Evolutionary conservation across 2,113 vertebrate genomes (phyloP).

Genomic region (Boulengeromyrus knoepffleri): DNA sequence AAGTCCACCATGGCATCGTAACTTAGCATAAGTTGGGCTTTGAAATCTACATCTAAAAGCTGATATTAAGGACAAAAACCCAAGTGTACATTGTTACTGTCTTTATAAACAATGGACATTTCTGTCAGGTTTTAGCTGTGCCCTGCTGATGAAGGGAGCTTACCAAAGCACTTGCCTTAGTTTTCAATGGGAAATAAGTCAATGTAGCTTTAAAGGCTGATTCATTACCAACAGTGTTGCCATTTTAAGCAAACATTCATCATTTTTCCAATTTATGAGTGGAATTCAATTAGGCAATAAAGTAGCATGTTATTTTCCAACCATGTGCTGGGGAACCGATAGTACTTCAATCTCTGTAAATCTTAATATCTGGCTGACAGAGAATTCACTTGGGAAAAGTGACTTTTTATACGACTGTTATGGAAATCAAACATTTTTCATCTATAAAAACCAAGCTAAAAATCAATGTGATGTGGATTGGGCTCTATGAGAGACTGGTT

Average conservation of each 20-base stretch:
- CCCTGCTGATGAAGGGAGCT: background rate
- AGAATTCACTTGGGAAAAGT: background rate
- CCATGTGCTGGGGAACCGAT: no score
- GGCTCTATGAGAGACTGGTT: background rate
- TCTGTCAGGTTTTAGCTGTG: constrained; percentile 14
- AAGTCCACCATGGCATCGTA: background rate
- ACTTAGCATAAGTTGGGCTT: background rate
- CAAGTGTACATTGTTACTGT: background rate
- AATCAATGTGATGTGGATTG: background rate
- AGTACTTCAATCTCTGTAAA: background rate
- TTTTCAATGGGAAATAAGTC: background rate
- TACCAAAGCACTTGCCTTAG: constrained; percentile 18
- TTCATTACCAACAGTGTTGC: background rate
- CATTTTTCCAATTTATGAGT: background rate
- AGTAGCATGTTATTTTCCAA: background rate
- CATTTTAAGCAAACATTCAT: background rate
- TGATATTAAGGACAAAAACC: background rate
- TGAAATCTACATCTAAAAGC: background rate
- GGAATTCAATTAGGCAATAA: background rate
- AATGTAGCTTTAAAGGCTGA: background rate
- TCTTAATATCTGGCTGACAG: background rate
- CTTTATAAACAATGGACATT: background rate
- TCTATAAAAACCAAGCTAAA: constrained; percentile 2
- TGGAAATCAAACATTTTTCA: background rate
- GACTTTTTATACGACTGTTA: background rate